A percentile compares a stretch with the other conserved stretches of the same genome.
Conservation (phyloP, 2,888 invertebrate genomes). For the Dryobotodes eremita region DNA sequence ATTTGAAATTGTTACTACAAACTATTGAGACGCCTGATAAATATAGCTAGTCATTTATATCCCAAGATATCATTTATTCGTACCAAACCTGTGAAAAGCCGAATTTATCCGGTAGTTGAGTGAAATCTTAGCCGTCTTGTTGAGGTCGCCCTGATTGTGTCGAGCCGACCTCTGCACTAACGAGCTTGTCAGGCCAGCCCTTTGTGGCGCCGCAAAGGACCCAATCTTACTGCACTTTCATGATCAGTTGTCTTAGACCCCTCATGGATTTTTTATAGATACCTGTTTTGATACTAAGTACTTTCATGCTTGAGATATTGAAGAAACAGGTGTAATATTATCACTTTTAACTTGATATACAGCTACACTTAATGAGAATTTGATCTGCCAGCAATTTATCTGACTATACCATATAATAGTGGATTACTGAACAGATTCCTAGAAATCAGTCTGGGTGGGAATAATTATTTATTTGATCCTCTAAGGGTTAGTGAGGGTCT, state of each 20-base stretch:
- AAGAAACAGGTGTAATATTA: not conserved
- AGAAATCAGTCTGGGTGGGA: conserved; percentile 23
- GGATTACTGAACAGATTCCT: conserved; percentile 25
- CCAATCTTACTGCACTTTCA: conserved; percentile 69
- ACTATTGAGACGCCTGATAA: not conserved
- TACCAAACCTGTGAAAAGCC: conserved; percentile 15
- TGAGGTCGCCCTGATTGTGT: conserved; percentile 68
- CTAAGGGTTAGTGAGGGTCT: conserved; percentile 23
- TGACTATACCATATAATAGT: not conserved
- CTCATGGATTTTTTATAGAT: conserved; percentile 7
- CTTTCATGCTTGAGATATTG: not conserved
- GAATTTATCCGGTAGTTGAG: conserved; percentile 63
- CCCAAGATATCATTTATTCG: conserved; percentile 11
- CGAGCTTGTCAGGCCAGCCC: conserved; percentile 60
- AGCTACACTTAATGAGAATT: conserved; percentile 3
- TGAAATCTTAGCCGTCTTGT: conserved; percentile 67
- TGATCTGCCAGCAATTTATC: conserved; percentile 13
- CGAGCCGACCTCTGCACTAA: conserved; percentile 60
- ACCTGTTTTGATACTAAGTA: not conserved
- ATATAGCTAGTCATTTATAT: not conserved
- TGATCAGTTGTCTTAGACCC: conserved; percentile 48
- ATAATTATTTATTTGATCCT: conserved; percentile 37
- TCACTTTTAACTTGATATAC: conserved; percentile 5
- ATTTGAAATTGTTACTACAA: conserved; percentile 16
- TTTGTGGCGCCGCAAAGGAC: conserved; percentile 66